A percentile compares a stretch with the other conserved stretches of the same genome.
These are phyloP conservation scores for Drosophila ogumai DNA, from an alignment of 1,140 invertebrate species.

Conservation along the genomic window DNA sequence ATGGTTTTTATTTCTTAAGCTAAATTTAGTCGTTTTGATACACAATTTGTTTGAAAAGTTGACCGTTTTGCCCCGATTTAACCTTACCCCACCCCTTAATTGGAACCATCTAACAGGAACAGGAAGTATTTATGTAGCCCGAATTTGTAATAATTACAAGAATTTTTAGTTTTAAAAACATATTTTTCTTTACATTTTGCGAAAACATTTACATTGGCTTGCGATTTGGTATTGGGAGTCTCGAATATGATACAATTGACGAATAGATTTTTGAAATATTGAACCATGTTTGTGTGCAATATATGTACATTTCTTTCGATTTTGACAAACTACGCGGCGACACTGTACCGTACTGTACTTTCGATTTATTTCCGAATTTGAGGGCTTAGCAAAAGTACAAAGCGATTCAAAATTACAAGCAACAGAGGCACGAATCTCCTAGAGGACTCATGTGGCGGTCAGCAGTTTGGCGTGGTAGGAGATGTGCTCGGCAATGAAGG, in stretches of 20 bases:
- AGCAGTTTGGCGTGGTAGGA: slow-evolving; percentile 93
- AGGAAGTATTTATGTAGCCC: background rate
- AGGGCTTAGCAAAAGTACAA: slow-evolving; percentile 10
- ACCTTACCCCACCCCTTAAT: too few relatives aligned
- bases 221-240: background rate
- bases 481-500: slow-evolving; percentile 97
- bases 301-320: background rate
- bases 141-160: background rate
- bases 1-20: too few relatives aligned
- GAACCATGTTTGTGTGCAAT: too few relatives aligned
- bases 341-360: slow-evolving; percentile 1
- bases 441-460: slow-evolving; percentile 68
- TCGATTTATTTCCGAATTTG: slow-evolving; percentile 18
- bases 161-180: background rate
- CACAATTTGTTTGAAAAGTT: too few relatives aligned
- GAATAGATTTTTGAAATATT: background rate
- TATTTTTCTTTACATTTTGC: background rate
- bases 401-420: slow-evolving; percentile 15
- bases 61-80: too few relatives aligned
- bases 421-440: background rate
- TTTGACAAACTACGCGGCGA: background rate
- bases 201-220: slow-evolving; percentile 1
- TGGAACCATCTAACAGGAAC: too few relatives aligned
- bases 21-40: too few relatives aligned
- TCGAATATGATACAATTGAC: background rate